These are phyloP conservation scores for Lycia hirtaria DNA, from an alignment of 2,888 invertebrate genomes.

Conservation along the genomic window DNA sequence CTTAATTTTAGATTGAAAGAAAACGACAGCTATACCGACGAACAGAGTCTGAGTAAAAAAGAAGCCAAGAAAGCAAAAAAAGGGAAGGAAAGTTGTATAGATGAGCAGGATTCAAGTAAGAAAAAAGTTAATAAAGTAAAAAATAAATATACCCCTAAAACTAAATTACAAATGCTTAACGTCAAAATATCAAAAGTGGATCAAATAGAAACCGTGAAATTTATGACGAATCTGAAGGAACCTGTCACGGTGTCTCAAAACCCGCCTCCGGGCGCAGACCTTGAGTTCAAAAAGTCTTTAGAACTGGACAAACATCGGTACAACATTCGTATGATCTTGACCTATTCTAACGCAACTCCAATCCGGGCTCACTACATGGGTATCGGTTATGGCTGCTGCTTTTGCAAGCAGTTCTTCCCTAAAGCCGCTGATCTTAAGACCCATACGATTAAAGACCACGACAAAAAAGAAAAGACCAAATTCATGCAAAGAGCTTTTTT, in stretches of 20 bases:
- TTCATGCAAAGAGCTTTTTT: constrained; percentile 32
- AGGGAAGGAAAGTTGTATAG: too few relatives aligned
- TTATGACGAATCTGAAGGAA: constrained; percentile 1
- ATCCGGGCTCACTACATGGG: constrained; percentile 47
- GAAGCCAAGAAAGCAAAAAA: constrained; percentile 1
- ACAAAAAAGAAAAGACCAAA: constrained; percentile 21
- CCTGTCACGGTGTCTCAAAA: neutral
- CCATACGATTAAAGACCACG: constrained; percentile 50
- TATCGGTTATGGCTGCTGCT: constrained; percentile 59
- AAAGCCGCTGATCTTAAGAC: constrained; percentile 57
- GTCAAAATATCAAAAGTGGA: neutral
- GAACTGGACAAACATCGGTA: constrained; percentile 51
- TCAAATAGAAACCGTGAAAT: constrained; percentile 1
- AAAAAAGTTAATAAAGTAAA: neutral
- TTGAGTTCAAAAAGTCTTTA: constrained; percentile 16
- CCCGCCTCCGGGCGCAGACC: neutral
- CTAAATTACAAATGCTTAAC: constrained; percentile 4
- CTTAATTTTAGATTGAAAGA: constrained; percentile 15
- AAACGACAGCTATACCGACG: neutral
- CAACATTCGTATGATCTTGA: constrained; percentile 47
- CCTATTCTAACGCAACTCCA: constrained; percentile 56
- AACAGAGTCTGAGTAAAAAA: neutral
- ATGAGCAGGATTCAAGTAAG: neutral
- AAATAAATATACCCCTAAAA: neutral
- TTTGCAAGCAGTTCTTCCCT: constrained; percentile 52